phyloP scores from a whole-genome alignment of 2,888 invertebrate genomes.

The Drosophila stalkeri region DNA sequence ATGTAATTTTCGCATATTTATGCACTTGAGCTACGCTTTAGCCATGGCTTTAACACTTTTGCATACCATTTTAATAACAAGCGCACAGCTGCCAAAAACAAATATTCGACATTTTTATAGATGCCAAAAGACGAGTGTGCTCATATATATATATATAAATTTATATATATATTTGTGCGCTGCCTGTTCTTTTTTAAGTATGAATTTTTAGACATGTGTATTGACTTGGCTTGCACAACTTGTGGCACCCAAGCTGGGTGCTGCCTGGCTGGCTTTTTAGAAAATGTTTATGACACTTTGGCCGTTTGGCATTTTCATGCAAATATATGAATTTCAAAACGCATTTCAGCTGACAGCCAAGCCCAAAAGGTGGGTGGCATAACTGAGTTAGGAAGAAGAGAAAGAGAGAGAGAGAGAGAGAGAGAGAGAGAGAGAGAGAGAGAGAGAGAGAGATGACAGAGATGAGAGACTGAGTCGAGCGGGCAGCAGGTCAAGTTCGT shows the following conservation, averaged over 20 bases:
- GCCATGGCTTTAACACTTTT: slow-evolving; percentile 34
- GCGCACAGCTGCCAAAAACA: slow-evolving; percentile 9
- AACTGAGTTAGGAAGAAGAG: slow-evolving; percentile 3
- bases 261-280: slow-evolving; percentile 26
- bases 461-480: not conserved
- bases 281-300: slow-evolving; percentile 68
- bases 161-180: slow-evolving; percentile 1
- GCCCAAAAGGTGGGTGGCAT: not conserved
- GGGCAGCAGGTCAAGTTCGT: slow-evolving; percentile 60
- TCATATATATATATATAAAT: not conserved
- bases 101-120: slow-evolving; percentile 2
- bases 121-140: not conserved
- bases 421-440: too few species aligned
- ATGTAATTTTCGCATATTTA: slow-evolving; percentile 30
- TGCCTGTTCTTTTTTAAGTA: slow-evolving; percentile 38
- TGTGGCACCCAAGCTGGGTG: not conserved
- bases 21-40: slow-evolving; percentile 24
- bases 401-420: too few species aligned
- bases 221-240: slow-evolving; percentile 37
- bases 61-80: slow-evolving; percentile 22
- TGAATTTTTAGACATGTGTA: slow-evolving; percentile 56
- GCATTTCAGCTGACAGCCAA: slow-evolving; percentile 57
- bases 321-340: slow-evolving; percentile 69
- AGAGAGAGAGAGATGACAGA: too few species aligned
- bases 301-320: slow-evolving; percentile 59